These are phyloP conservation scores for Nephila pilipes DNA, from an alignment of 1,140 invertebrate species.

Conservation along the genomic window DNA sequence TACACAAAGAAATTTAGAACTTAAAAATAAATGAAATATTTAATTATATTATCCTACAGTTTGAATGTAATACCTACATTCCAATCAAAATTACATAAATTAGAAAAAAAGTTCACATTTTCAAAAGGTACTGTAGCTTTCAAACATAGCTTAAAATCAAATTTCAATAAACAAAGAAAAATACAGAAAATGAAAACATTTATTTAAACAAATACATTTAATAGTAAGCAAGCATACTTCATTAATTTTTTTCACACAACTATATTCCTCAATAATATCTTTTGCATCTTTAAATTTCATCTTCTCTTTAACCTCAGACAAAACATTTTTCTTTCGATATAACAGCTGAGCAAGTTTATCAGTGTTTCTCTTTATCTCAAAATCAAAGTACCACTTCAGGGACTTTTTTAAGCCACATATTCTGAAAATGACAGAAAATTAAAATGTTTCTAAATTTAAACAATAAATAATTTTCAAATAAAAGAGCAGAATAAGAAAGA, in stretches of 20 bases:
- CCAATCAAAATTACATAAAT: too few relatives aligned
- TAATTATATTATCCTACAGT: too few relatives aligned
- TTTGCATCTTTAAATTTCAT: conserved; percentile 58
- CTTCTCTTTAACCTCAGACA: conserved; percentile 56
- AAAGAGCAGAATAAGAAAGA: too few relatives aligned
- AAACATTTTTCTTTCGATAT: conserved; percentile 30
- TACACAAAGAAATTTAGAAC: too few relatives aligned
- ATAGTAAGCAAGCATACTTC: background rate
- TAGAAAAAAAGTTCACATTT: too few relatives aligned
- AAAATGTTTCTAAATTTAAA: background rate
- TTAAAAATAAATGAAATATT: too few relatives aligned
- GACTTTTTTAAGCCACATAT: conserved; percentile 31
- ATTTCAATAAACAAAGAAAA: background rate
- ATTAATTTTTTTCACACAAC: background rate
- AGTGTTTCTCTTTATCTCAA: conserved; percentile 49
- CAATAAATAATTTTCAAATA: background rate
- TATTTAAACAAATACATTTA: background rate
- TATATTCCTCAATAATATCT: conserved; percentile 62
- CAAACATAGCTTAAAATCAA: background rate
- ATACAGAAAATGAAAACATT: background rate
- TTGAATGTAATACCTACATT: too few relatives aligned
- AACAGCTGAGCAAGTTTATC: conserved; percentile 25
- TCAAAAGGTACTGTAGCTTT: too few relatives aligned
- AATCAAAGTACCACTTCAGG: conserved; percentile 57
- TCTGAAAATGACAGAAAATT: conserved; percentile 37